Conservation (phyloP, 2,113 vertebrate species). For the Mastomys natalensis region DNA sequence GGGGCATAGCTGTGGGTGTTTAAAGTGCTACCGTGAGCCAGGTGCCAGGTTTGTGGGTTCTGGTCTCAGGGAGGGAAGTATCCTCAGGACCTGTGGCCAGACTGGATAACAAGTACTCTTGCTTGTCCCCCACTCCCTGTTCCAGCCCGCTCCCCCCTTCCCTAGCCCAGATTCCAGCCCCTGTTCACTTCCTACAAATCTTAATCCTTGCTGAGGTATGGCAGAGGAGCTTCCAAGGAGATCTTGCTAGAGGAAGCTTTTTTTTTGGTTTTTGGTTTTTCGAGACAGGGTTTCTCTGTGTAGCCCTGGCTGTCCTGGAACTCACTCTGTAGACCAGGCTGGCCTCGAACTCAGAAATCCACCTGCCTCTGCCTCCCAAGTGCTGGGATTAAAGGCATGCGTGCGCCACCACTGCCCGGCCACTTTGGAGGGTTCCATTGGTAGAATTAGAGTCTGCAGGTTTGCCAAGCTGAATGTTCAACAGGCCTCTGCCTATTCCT, state of each 20-base stretch:
- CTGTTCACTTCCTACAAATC: accelerated
- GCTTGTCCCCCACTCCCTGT: not conserved
- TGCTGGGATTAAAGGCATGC: too few relatives aligned
- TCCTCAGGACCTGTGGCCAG: too few relatives aligned
- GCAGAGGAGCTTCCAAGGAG: not conserved
- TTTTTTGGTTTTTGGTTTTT: too few relatives aligned
- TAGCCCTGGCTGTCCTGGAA: too few relatives aligned
- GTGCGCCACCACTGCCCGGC: too few relatives aligned
- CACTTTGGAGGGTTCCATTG: not conserved
- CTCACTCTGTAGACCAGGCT: too few relatives aligned
- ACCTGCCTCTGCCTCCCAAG: too few relatives aligned
- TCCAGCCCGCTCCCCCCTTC: too few relatives aligned
- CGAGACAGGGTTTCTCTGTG: too few relatives aligned
- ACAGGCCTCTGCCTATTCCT: not conserved
- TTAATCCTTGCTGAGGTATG: not conserved
- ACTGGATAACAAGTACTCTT: not conserved
- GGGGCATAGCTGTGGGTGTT: not conserved
- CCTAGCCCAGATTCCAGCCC: accelerated
- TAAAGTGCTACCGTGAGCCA: not conserved
- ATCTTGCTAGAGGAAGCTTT: not conserved
- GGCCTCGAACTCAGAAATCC: too few relatives aligned
- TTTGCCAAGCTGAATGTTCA: too few relatives aligned
- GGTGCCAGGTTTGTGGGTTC: not conserved
- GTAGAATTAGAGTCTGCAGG: not conserved
- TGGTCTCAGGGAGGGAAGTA: not conserved